A percentile compares a stretch with the other conserved stretches of the same genome.
Conservation (phyloP, 2,113 vertebrate species). For the Phalacrocorax aristotelis region DNA sequence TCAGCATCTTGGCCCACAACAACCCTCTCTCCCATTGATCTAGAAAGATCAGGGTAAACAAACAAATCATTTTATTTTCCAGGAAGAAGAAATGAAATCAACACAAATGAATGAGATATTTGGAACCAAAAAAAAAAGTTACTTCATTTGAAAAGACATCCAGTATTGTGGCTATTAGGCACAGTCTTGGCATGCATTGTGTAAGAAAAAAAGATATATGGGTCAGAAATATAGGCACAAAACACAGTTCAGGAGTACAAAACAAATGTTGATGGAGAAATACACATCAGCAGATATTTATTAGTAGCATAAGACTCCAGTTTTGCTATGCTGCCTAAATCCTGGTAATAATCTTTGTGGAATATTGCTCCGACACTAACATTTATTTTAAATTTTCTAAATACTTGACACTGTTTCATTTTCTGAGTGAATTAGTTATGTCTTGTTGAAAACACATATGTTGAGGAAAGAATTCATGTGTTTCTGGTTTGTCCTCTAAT, state of each 20-base stretch:
- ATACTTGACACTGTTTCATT: neutral
- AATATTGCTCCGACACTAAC: neutral
- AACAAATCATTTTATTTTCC: neutral
- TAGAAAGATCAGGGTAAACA: neutral
- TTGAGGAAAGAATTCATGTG: neutral
- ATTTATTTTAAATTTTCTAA: constrained; percentile 13
- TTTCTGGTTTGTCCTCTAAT: neutral
- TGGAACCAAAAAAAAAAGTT: neutral
- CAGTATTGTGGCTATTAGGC: neutral
- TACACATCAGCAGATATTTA: neutral
- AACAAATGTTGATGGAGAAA: neutral
- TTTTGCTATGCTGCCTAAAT: neutral
- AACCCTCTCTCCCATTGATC: neutral
- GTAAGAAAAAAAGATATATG: neutral
- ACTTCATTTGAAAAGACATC: neutral
- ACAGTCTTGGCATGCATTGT: neutral
- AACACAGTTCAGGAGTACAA: neutral
- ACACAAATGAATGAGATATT: neutral
- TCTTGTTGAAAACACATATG: neutral
- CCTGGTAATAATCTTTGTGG: neutral
- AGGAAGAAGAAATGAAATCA: neutral
- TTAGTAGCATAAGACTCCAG: neutral
- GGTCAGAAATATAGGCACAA: neutral
- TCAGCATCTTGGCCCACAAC: neutral
- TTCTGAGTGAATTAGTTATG: neutral